These are phyloP conservation scores for Chitala chitala DNA, from an alignment of 2,113 vertebrate genomes.

Conservation along the genomic window DNA sequence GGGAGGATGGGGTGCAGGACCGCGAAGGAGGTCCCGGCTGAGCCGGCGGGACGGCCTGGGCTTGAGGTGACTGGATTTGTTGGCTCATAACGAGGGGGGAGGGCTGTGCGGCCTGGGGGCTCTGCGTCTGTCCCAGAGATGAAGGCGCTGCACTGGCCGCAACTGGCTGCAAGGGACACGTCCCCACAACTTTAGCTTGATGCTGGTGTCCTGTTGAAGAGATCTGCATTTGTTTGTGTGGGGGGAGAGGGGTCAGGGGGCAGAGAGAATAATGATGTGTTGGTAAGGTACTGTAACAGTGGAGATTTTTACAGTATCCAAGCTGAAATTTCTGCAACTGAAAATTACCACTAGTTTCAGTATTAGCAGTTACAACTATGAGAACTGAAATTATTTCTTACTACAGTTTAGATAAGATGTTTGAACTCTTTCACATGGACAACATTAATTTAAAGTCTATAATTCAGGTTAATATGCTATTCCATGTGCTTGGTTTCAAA, in stretches of 20 bases:
- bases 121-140: constrained; percentile 45
- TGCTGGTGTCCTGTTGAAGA: constrained; percentile 70
- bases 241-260: no score
- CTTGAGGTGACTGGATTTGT: constrained; percentile 66
- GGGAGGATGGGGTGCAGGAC: constrained; percentile 69
- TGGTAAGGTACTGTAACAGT: no score
- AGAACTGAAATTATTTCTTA: neutral
- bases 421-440: no score
- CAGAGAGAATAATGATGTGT: neutral
- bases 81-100: constrained; percentile 71
- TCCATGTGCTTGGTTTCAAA: no score
- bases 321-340: neutral
- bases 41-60: constrained; percentile 57
- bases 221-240: constrained; percentile 57
- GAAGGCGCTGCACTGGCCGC: constrained; percentile 41
- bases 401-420: no score
- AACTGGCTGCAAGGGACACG: constrained; percentile 56
- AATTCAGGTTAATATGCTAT: no score
- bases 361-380: neutral
- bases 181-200: constrained; percentile 67
- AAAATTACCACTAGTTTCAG: neutral
- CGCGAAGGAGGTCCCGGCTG: constrained; percentile 70
- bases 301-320: no score
- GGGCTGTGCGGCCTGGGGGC: constrained; percentile 64
- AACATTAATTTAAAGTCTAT: no score